Conservation (phyloP, 1,140 invertebrate species). For the Drosophila melanogaster region Release_6_plus_ISO1_MT NT_033777.3:14465501-14466000, state of each 20-base stretch:
- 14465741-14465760: slow-evolving; percentile 26
- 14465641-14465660: slow-evolving; percentile 79
- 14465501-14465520: slow-evolving; percentile 44
- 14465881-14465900: slow-evolving; percentile 82
- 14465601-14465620: slow-evolving; percentile 31
- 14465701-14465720: slow-evolving; percentile 73
- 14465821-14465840: slow-evolving; percentile 7
- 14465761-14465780: slow-evolving; percentile 75
- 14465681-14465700: slow-evolving; percentile 77
- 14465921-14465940: slow-evolving; percentile 68
- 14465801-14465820: not conserved
- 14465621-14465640: slow-evolving; percentile 69
- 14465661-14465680: slow-evolving; percentile 59
- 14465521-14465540: slow-evolving; percentile 46
- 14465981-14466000: slow-evolving; percentile 53
- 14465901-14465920: slow-evolving; percentile 62
- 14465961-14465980: slow-evolving; percentile 62
- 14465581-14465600: slow-evolving; percentile 33
- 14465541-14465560: slow-evolving; percentile 68
- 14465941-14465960: slow-evolving; percentile 67
- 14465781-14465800: slow-evolving; percentile 30
- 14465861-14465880: slow-evolving; percentile 79
- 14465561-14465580: slow-evolving; percentile 50
- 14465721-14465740: slow-evolving; percentile 72
- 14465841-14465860: slow-evolving; percentile 67